Evolutionary conservation across 2,888 invertebrate species (phyloP).

Genomic region (Dicranocentrus wangi): DNA sequence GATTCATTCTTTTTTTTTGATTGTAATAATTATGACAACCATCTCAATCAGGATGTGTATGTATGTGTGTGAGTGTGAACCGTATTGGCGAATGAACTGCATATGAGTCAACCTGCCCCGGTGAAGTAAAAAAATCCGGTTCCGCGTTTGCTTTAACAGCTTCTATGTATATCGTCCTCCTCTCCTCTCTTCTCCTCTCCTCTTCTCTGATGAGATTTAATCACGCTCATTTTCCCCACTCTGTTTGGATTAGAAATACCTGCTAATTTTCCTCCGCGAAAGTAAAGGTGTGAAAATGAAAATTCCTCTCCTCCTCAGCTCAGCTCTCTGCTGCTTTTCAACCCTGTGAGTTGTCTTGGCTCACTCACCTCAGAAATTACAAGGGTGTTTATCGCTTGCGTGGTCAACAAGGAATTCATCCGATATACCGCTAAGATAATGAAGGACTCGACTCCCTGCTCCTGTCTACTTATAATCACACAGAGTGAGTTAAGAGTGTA

Average conservation of each 20-base stretch:
- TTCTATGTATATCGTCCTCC: not conserved
- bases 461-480: constrained; percentile 62
- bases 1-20: no score
- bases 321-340: not conserved
- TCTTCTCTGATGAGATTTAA: constrained; percentile 46
- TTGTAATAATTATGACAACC: no score
- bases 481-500: constrained; percentile 55
- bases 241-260: constrained; percentile 30
- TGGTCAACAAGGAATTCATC: constrained; percentile 32
- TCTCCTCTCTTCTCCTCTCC: constrained; percentile 13
- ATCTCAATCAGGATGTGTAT: no score
- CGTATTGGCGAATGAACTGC: no score
- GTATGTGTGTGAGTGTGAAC: no score
- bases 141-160: not conserved
- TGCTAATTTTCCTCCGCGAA: constrained; percentile 43
- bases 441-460: constrained; percentile 39
- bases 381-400: constrained; percentile 22
- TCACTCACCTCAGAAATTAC: no score
- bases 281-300: constrained; percentile 58
- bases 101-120: not conserved
- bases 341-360: not conserved
- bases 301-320: constrained; percentile 24
- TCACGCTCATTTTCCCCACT: constrained; percentile 36
- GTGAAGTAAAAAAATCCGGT: constrained; percentile 42
- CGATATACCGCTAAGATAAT: constrained; percentile 56